Percentiles rank a stretch among this genome's conserved stretches.
Evolutionary conservation across 2,797 vertebrate genomes (phyloP).

Genomic region (Neosilurus mollespiculum): DNA sequence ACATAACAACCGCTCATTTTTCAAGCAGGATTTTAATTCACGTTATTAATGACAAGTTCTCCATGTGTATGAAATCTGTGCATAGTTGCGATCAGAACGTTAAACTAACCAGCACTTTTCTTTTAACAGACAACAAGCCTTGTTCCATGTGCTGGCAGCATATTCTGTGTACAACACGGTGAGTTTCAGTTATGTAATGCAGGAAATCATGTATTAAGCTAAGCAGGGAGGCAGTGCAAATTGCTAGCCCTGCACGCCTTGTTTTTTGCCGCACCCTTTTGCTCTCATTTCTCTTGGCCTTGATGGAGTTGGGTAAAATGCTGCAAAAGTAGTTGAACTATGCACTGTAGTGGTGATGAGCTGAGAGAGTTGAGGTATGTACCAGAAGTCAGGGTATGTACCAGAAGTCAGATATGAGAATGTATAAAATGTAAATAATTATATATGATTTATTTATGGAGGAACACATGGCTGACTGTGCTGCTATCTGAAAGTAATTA

Average conservation of each 20-base stretch:
- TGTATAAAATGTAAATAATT: too few relatives aligned
- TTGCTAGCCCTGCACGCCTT: slow-evolving; percentile 45
- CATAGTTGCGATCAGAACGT: neutral
- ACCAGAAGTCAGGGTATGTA: too few relatives aligned
- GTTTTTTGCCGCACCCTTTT: slow-evolving; percentile 10
- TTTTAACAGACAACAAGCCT: slow-evolving; percentile 81
- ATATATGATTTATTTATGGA: too few relatives aligned
- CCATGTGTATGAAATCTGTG: neutral
- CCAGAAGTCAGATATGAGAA: too few relatives aligned
- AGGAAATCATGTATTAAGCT: slow-evolving; percentile 23
- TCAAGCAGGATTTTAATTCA: neutral
- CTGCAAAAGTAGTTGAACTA: neutral
- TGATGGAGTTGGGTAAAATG: neutral
- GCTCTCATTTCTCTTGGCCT: neutral
- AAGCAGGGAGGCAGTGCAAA: slow-evolving; percentile 16
- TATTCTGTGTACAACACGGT: slow-evolving; percentile 92
- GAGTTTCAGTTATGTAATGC: slow-evolving; percentile 64
- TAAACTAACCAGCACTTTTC: slow-evolving; percentile 9
- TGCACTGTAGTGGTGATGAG: neutral
- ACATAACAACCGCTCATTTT: neutral
- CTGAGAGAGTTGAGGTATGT: neutral
- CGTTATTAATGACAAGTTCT: neutral
- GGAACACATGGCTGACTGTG: too few relatives aligned
- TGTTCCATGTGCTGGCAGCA: slow-evolving; percentile 86
- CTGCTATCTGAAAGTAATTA: too few relatives aligned